These are phyloP conservation scores for Varanus salvator DNA, from an alignment of 2,113 vertebrate genomes.

Conservation along the genomic window DNA sequence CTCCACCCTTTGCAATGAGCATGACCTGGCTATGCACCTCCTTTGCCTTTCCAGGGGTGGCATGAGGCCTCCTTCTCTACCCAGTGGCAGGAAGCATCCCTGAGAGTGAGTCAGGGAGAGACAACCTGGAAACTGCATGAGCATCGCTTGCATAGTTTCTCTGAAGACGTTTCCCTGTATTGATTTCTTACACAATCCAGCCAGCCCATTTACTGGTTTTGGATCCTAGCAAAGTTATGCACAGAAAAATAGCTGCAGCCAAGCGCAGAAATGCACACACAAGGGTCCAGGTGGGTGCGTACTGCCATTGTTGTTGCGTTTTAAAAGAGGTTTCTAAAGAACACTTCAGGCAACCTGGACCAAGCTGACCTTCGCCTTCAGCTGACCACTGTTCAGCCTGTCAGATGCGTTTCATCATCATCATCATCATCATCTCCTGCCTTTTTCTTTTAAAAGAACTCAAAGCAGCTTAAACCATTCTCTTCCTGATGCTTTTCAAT, in stretches of 20 bases:
- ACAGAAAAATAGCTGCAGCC: background rate
- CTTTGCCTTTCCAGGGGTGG: background rate
- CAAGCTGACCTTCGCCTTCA: background rate
- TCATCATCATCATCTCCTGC: too few relatives aligned
- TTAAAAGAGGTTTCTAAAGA: conserved; percentile 14
- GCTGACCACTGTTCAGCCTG: background rate
- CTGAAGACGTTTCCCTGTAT: conserved; percentile 32
- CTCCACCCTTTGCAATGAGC: conserved; percentile 28
- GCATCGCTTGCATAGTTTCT: background rate
- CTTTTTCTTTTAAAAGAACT: too few relatives aligned
- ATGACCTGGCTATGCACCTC: background rate
- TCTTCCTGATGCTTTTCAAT: too few relatives aligned
- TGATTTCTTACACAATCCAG: conserved; percentile 54
- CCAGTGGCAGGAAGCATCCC: background rate
- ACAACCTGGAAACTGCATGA: conserved; percentile 36
- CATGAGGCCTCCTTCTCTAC: background rate
- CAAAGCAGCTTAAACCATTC: too few relatives aligned
- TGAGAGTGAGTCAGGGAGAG: conserved; percentile 50
- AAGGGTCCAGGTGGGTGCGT: background rate
- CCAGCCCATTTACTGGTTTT: conserved; percentile 36
- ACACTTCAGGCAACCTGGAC: background rate
- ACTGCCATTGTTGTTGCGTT: background rate
- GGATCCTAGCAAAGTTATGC: conserved; percentile 29
- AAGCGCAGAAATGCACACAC: fast-evolving
- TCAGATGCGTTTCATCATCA: background rate